These are phyloP conservation scores for Leucoraja erinaceus DNA, from an alignment of 2,113 vertebrate genomes.

Conservation along the genomic window DNA sequence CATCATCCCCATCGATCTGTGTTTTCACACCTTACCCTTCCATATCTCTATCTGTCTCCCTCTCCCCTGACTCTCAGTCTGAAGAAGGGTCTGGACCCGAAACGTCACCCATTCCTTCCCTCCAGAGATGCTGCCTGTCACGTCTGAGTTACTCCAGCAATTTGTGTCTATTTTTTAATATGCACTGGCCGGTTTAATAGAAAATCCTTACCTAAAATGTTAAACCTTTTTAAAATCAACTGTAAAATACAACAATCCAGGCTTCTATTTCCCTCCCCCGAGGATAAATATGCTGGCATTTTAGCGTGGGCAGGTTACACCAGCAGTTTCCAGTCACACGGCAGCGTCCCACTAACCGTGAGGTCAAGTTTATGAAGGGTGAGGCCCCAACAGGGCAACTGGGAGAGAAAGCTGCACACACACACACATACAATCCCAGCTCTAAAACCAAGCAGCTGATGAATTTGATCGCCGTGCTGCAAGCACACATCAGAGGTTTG, in stretches of 20 bases:
- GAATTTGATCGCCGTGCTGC: slow-evolving; percentile 41
- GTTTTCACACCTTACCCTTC: too few relatives aligned
- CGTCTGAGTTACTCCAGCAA: too few relatives aligned
- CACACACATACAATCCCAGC: slow-evolving; percentile 47
- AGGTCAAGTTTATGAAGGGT: slow-evolving; percentile 50
- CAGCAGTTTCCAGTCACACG: background rate
- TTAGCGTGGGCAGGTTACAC: slow-evolving; percentile 40
- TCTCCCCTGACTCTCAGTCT: too few relatives aligned
- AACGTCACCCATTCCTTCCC: too few relatives aligned
- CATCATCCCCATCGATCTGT: too few relatives aligned
- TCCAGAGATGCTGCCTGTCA: too few relatives aligned
- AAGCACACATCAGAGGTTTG: slow-evolving; percentile 3
- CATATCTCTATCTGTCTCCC: too few relatives aligned
- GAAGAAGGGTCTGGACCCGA: too few relatives aligned
- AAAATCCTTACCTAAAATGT: background rate
- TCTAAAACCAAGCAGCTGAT: slow-evolving; percentile 49
- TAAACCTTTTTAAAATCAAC: background rate
- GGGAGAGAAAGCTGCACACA: slow-evolving; percentile 48
- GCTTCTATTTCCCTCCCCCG: slow-evolving; percentile 12
- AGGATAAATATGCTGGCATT: slow-evolving; percentile 35
- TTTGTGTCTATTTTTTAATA: too few relatives aligned
- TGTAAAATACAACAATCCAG: background rate
- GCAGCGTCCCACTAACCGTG: slow-evolving; percentile 46
- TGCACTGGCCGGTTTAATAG: background rate
- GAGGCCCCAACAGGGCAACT: slow-evolving; percentile 54